Conservation (phyloP, 2,113 vertebrate species). For the Eurypyga helias region DNA sequence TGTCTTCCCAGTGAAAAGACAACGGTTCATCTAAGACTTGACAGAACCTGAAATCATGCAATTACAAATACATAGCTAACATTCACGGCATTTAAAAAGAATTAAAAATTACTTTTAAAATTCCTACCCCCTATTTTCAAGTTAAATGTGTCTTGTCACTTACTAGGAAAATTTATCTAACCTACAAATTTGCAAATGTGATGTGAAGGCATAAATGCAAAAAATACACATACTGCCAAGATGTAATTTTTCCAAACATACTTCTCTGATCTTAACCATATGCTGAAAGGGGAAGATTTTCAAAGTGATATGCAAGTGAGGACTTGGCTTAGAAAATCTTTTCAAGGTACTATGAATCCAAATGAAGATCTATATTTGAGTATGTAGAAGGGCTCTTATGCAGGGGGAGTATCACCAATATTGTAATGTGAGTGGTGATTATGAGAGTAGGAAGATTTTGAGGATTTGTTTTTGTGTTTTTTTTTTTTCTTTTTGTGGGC, state of each 20-base stretch:
- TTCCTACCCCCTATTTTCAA: background rate
- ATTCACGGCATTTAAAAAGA: background rate
- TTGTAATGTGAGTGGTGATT: background rate
- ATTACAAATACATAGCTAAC: background rate
- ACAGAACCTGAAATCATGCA: background rate
- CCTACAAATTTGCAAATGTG: background rate
- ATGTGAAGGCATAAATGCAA: background rate
- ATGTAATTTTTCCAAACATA: constrained; percentile 13
- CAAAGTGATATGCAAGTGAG: constrained; percentile 5
- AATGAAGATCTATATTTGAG: constrained; percentile 26
- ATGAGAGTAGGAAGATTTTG: background rate
- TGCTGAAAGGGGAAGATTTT: constrained; percentile 38
- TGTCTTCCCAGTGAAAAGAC: background rate
- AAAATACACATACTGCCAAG: background rate
- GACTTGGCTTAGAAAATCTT: constrained; percentile 25
- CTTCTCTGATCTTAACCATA: constrained; percentile 50
- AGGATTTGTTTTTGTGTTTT: background rate
- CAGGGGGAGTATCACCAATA: background rate
- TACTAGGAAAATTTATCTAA: background rate
- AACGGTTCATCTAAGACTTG: background rate
- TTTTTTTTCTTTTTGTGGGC: background rate
- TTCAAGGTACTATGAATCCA: constrained; percentile 46
- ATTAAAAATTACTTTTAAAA: background rate
- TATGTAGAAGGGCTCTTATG: background rate
- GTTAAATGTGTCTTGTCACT: background rate